Percentiles rank a stretch among this genome's conserved stretches.
phyloP scores from a whole-genome alignment of 2,113 vertebrate genomes.

The Rattus norvegicus region GRCr8 NC_086025.1:57882001-57882500 shows the following conservation, averaged over 20 bases:
- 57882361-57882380: conserved; percentile 57
- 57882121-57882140: conserved; percentile 54
- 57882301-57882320: conserved; percentile 46
- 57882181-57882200: conserved; percentile 61
- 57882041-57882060: conserved; percentile 70
- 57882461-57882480: conserved; percentile 59
- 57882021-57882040: conserved; percentile 75
- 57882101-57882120: conserved; percentile 75
- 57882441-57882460: conserved; percentile 77
- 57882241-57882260: conserved; percentile 78
- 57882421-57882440: conserved; percentile 64
- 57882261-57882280: conserved; percentile 59
- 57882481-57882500: conserved; percentile 51
- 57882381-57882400: conserved; percentile 37
- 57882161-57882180: conserved; percentile 40
- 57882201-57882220: conserved; percentile 55
- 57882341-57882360: conserved; percentile 40
- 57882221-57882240: conserved; percentile 80
- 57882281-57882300: conserved; percentile 47
- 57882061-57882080: conserved; percentile 62
- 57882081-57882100: background rate
- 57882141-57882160: conserved; percentile 21
- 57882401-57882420: conserved; percentile 62
- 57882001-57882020: conserved; percentile 70
- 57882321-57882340: conserved; percentile 75